Conservation (phyloP, 2,888 invertebrate genomes). For the Didymodactylos carnosus region DNA sequence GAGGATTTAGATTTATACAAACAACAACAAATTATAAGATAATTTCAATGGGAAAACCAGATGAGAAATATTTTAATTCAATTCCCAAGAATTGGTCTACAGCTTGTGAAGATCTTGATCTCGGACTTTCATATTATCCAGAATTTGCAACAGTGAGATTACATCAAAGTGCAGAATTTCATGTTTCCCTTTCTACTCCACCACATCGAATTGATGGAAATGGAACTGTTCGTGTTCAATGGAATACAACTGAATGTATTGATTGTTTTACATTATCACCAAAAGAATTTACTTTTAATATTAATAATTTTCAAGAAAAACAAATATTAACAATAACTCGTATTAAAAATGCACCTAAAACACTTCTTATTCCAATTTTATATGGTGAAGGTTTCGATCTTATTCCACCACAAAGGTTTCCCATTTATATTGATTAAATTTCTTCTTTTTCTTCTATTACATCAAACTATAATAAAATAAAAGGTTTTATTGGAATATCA, state of each 20-base stretch:
- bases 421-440: neutral
- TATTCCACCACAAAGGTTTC: neutral
- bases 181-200: neutral
- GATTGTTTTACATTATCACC: neutral
- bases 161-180: neutral
- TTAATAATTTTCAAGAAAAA: neutral
- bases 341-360: neutral
- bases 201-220: neutral
- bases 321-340: neutral
- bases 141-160: neutral
- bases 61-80: neutral
- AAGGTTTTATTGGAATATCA: no score
- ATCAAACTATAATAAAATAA: neutral
- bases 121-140: neutral
- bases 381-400: neutral
- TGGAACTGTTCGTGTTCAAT: neutral
- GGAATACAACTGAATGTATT: neutral
- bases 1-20: neutral
- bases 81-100: neutral
- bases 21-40: neutral
- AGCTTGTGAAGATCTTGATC: neutral
- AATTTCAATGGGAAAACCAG: neutral
- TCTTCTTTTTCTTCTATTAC: neutral
- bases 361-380: neutral
- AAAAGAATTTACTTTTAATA: neutral